Base-by-base conservation (phyloP, 2,113 vertebrate species). In the Plotosus lineatus region DNA sequence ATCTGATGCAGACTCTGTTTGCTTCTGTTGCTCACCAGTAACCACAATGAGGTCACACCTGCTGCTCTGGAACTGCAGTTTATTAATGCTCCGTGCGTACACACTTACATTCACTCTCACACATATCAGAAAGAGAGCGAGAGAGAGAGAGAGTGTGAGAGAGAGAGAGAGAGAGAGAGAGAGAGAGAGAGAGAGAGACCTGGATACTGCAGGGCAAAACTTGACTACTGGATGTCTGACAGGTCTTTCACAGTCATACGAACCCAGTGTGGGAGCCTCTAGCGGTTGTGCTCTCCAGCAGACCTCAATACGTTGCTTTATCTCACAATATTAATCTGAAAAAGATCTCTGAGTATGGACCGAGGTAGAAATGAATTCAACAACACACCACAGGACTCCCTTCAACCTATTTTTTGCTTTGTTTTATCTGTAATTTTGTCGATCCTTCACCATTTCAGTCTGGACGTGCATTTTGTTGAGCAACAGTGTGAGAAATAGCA, bases 41-140 rank as follows among this genome's bases (percentile, higher is more conserved):
- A 91, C 93, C 90, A 90, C 92, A 91, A 89, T 89, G 88, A 91
- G 90, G 90, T 89, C 88, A 90, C 90, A 92, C 90, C 91, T 93
- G 91, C 82, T 89, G 61, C 82, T 76, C 74, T 85, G 81, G 86
- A 84, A 81, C 80, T 84, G 81, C 77, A 82, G 82, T 75, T 51
- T 77, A 83, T 84, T 61, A 80, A 73, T 73, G 46, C 76, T 72
- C 33, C 46, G 26, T 11, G 1, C 48, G 36, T 58, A 44, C 58
- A 55, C 56, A 73, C 68, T 28, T 17, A 33, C 66, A 48, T 19
- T 48, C 38, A 33, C 17, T 42, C 46, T 46, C 36, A 80, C 17
- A 38, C 44, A 17, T 46, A 28, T 12, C n/a, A n/a, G n/a, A n/a
- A n/a, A 46, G 44, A 46, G 44, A 9, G 9, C 8, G 28, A 60